phyloP scores from a whole-genome alignment of 2,888 invertebrate genomes.

The Drosophila kambysellisi region DNA sequence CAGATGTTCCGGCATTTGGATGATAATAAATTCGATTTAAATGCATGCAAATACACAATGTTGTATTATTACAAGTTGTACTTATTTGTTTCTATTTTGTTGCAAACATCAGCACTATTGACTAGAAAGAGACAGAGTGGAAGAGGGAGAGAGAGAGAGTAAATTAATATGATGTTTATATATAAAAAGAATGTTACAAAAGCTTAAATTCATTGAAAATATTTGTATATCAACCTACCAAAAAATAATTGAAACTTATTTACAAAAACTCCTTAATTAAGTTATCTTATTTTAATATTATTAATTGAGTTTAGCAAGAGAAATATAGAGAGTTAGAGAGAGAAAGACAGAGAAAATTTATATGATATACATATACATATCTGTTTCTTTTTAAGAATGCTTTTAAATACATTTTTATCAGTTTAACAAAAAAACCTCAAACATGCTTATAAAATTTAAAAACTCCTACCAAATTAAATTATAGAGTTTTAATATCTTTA shows the following conservation, averaged over 20 bases:
- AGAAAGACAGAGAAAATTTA: background rate
- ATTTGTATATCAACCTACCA: background rate
- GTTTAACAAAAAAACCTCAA: background rate
- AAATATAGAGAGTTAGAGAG: background rate
- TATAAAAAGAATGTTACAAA: fast-evolving
- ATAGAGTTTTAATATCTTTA: background rate
- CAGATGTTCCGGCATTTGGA: constrained; percentile 48
- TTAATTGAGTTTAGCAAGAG: background rate
- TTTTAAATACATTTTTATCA: background rate
- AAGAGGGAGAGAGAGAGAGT: background rate
- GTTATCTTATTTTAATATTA: too few species aligned
- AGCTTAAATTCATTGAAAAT: background rate
- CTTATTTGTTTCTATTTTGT: too few species aligned
- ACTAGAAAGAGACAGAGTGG: too few species aligned
- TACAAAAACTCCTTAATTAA: background rate
- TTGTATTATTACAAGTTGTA: constrained; percentile 36
- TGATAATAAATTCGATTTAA: constrained; percentile 58
- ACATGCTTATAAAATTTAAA: background rate
- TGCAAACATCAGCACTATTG: background rate
- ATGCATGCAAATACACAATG: constrained; percentile 29
- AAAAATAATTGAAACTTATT: too few species aligned
- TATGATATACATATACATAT: background rate
- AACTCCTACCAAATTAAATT: background rate
- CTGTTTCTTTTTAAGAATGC: background rate
- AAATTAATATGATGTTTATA: background rate